Evolutionary conservation across 2,888 invertebrate genomes (phyloP).

Genomic region (Lithophane ornitopus): DNA sequence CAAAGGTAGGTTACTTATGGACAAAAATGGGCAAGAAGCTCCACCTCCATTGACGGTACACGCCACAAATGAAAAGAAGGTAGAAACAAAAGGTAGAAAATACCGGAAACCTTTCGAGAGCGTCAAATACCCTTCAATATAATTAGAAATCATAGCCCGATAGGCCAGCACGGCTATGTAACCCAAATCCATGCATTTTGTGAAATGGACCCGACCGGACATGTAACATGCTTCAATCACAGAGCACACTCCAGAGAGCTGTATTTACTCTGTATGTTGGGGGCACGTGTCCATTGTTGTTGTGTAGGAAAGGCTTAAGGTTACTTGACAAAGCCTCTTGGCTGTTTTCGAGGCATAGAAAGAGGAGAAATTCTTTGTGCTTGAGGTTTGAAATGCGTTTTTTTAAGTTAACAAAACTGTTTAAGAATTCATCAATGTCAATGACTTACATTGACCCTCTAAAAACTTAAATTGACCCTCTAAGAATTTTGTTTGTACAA

Average conservation of each 20-base stretch:
- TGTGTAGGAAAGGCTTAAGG: constrained; percentile 48
- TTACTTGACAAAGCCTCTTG: neutral
- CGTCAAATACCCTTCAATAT: constrained; percentile 21
- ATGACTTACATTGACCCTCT: neutral
- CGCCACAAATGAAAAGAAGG: neutral
- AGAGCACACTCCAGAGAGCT: constrained; percentile 87
- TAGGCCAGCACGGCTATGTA: constrained; percentile 65
- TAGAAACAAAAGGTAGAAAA: neutral
- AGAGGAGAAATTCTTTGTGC: too few relatives aligned
- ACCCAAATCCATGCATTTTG: constrained; percentile 88
- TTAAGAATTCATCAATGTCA: neutral
- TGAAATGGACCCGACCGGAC: constrained; percentile 87
- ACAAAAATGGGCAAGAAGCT: too few relatives aligned
- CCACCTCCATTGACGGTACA: neutral
- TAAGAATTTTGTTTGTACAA: neutral
- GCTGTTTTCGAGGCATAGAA: neutral
- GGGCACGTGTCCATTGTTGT: constrained; percentile 71
- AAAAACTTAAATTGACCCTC: neutral
- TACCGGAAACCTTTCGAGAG: neutral
- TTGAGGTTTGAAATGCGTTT: neutral
- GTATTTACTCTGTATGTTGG: constrained; percentile 86
- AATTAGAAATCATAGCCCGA: constrained; percentile 35
- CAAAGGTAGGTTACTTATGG: too few relatives aligned
- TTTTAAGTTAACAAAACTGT: neutral
- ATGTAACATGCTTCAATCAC: constrained; percentile 91